Percentiles rank a stretch among this genome's conserved stretches.
Conservation (phyloP, 2,113 vertebrate species). For the Lophius piscatorius region DNA sequence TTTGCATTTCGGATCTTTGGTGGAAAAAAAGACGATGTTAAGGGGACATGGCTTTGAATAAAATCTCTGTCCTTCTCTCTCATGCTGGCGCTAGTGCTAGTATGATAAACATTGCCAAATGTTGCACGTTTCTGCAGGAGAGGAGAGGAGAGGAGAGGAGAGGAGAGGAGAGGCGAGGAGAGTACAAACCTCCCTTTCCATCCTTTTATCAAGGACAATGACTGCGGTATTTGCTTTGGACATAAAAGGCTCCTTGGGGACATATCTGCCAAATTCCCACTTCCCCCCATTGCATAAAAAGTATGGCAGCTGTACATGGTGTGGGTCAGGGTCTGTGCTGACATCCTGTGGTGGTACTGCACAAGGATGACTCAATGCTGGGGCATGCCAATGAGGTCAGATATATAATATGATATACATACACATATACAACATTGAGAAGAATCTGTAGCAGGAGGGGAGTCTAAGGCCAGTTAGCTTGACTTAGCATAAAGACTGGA, state of each 20-base stretch:
- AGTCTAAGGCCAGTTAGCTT: too few relatives aligned
- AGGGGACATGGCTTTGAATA: constrained; percentile 61
- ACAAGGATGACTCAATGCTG: neutral
- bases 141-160: constrained; percentile 6
- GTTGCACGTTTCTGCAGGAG: constrained; percentile 43
- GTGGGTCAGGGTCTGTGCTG: constrained; percentile 10
- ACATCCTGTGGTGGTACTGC: constrained; percentile 10
- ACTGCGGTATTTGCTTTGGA: constrained; percentile 62
- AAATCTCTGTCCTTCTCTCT: constrained; percentile 50
- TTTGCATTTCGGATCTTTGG: constrained; percentile 37
- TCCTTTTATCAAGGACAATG: constrained; percentile 47
- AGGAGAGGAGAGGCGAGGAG: too few relatives aligned
- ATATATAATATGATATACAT: neutral
- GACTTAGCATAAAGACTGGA: too few relatives aligned
- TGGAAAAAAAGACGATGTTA: constrained; percentile 15
- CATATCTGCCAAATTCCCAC: constrained; percentile 36
- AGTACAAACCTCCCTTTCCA: constrained; percentile 20
- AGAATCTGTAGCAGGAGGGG: neutral
- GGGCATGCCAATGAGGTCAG: neutral
- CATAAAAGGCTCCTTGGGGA: constrained; percentile 54
- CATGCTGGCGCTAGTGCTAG: constrained; percentile 40
- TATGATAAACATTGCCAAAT: constrained; percentile 63
- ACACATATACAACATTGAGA: neutral
- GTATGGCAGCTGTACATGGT: constrained; percentile 34
- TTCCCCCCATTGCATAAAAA: constrained; percentile 14